Percentiles rank a stretch among this genome's conserved stretches.
These are phyloP conservation scores for Agrilus biguttatus DNA, from an alignment of 2,888 invertebrate genomes.

Conservation along the genomic window DNA sequence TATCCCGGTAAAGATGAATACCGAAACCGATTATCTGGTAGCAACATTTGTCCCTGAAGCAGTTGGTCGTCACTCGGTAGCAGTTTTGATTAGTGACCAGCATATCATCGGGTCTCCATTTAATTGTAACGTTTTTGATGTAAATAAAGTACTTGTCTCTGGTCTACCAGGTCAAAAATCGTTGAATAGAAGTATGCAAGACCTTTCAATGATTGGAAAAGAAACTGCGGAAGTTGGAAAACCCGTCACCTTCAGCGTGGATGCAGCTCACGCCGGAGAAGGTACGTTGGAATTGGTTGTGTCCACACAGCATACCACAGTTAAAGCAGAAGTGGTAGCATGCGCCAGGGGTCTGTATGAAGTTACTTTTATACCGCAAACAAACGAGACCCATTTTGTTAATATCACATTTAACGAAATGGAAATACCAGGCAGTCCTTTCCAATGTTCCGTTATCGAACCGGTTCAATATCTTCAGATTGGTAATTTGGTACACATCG, in stretches of 20 bases:
- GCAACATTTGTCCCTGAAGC: conserved; percentile 71
- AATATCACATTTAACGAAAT: conserved; percentile 92
- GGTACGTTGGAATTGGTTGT: conserved; percentile 86
- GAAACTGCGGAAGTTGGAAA: conserved; percentile 55
- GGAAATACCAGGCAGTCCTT: conserved; percentile 79
- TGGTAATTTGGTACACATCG: conserved; percentile 43
- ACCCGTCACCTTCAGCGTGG: conserved; percentile 84
- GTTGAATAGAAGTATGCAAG: conserved; percentile 20
- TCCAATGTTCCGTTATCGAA: conserved; percentile 57
- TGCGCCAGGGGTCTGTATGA: conserved; percentile 84
- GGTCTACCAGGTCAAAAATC: conserved; percentile 36
- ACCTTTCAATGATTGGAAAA: conserved; percentile 28
- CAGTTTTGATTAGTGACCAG: conserved; percentile 68
- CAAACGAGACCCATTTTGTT: conserved; percentile 78
- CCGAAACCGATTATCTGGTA: conserved; percentile 54
- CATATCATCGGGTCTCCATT: conserved; percentile 85
- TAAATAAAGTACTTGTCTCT: conserved; percentile 61
- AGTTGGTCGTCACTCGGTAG: conserved; percentile 76
- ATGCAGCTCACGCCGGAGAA: conserved; percentile 89
- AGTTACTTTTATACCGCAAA: conserved; percentile 83
- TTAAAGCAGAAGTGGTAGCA: conserved; percentile 71
- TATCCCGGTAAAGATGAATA: conserved; percentile 55
- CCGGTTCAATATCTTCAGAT: conserved; percentile 61
- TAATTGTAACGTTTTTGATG: conserved; percentile 88
- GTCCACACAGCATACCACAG: conserved; percentile 77